These are phyloP conservation scores for Semotilus atromaculatus DNA, from an alignment of 2,797 vertebrate genomes.

Conservation along the genomic window DNA sequence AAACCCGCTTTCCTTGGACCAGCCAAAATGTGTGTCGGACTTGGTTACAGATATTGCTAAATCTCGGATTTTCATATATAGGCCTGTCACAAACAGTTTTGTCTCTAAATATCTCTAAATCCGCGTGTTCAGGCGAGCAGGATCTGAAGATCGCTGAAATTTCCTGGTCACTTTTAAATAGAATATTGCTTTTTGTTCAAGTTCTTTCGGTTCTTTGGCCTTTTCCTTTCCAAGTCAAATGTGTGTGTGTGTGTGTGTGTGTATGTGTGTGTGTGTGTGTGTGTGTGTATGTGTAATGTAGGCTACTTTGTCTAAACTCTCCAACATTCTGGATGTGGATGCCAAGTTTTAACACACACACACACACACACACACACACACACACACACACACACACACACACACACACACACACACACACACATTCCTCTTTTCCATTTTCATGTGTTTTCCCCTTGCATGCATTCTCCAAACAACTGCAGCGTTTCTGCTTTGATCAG, in stretches of 20 bases:
- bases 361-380: not conserved
- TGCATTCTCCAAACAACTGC: constrained; percentile 45
- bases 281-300: not conserved
- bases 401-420: not conserved
- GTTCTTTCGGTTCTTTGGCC: not conserved
- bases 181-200: not conserved
- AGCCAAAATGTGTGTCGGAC: not conserved
- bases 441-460: constrained; percentile 37
- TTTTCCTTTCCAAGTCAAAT: not conserved
- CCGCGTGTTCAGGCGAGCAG: too few relatives aligned
- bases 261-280: not conserved
- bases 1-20: constrained; percentile 35
- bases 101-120: not conserved
- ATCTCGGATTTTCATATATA: too few relatives aligned
- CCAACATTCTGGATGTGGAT: constrained; percentile 4
- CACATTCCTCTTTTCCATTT: constrained; percentile 12
- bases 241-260: not conserved
- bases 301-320: constrained; percentile 24
- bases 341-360: constrained; percentile 11
- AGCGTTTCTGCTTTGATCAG: constrained; percentile 53
- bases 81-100: too few relatives aligned
- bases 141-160: too few relatives aligned
- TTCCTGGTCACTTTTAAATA: not conserved
- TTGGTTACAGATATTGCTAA: not conserved
- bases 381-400: not conserved